phyloP scores from a whole-genome alignment of 1,140 invertebrate genomes.

The Vollenhovia emeryi region DNA sequence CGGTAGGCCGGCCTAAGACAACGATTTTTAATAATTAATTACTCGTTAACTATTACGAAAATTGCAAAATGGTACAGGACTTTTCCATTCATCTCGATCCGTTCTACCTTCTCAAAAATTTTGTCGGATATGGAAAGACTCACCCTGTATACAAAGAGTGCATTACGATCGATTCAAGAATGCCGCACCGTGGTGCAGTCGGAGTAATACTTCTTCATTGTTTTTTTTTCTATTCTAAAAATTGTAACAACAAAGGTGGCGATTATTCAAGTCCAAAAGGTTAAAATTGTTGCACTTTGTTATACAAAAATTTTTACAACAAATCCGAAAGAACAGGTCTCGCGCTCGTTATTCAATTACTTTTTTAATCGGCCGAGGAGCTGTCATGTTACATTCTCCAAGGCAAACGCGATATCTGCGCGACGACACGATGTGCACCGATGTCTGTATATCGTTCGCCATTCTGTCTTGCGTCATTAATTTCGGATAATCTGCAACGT shows the following conservation, averaged over 20 bases:
- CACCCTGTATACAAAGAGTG: slow-evolving; percentile 16
- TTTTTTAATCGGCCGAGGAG: slow-evolving; percentile 28
- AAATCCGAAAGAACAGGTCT: neutral
- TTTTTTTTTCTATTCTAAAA: neutral
- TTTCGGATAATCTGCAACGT: slow-evolving; percentile 43
- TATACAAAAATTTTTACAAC: neutral
- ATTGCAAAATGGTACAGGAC: no score
- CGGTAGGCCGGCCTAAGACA: no score
- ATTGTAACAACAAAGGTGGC: neutral
- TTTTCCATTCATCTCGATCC: no score
- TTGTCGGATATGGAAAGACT: no score
- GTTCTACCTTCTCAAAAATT: no score
- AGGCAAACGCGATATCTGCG: slow-evolving; percentile 24
- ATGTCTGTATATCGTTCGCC: slow-evolving; percentile 16
- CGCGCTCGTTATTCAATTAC: slow-evolving; percentile 25
- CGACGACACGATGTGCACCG: slow-evolving; percentile 21
- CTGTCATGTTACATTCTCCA: slow-evolving; percentile 33
- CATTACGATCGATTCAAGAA: slow-evolving; percentile 1
- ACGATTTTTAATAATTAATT: no score
- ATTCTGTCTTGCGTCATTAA: slow-evolving; percentile 44
- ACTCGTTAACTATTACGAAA: no score
- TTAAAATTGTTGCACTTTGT: neutral
- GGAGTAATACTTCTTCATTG: neutral
- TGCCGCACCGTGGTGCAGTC: neutral
- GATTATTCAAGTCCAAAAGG: neutral